These are phyloP conservation scores for Drosophila elegans DNA, from an alignment of 1,140 invertebrate species.

Conservation along the genomic window DNA sequence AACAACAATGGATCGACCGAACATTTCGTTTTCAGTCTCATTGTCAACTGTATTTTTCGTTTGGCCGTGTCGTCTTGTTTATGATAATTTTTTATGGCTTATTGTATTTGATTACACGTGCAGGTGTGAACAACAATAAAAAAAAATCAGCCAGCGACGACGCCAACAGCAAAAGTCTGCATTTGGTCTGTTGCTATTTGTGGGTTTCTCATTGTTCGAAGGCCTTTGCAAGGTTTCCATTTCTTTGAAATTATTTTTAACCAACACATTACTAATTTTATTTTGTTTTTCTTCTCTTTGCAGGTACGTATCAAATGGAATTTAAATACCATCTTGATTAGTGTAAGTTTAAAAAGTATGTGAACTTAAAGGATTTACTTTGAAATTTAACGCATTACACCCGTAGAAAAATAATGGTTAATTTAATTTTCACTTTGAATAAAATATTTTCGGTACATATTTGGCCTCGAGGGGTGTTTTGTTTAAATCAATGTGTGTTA, in stretches of 20 bases:
- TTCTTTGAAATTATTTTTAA: constrained; percentile 17
- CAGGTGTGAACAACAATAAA: constrained; percentile 55
- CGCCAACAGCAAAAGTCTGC: not conserved
- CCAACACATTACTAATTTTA: constrained; percentile 22
- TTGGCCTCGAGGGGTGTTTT: too few relatives aligned
- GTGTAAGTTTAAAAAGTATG: constrained; percentile 10
- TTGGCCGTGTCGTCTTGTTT: constrained; percentile 53
- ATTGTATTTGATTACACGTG: constrained; percentile 82
- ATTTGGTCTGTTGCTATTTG: constrained; percentile 52
- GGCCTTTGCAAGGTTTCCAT: constrained; percentile 34
- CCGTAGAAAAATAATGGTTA: too few relatives aligned
- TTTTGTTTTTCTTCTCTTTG: constrained; percentile 34
- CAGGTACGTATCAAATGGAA: constrained; percentile 54
- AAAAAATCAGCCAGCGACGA: constrained; percentile 31
- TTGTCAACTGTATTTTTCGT: constrained; percentile 40
- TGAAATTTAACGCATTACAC: too few relatives aligned
- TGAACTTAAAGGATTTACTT: not conserved
- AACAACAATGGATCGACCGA: constrained; percentile 27
- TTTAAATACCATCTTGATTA: not conserved
- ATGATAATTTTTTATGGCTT: constrained; percentile 79
- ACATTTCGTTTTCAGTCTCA: constrained; percentile 7
- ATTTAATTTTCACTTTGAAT: too few relatives aligned
- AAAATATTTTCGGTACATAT: too few relatives aligned
- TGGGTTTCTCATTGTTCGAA: constrained; percentile 43
- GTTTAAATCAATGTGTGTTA: too few relatives aligned